Base-by-base conservation (phyloP, 2,113 vertebrate genomes). In the Misgurnus anguillicaudatus region DNA sequence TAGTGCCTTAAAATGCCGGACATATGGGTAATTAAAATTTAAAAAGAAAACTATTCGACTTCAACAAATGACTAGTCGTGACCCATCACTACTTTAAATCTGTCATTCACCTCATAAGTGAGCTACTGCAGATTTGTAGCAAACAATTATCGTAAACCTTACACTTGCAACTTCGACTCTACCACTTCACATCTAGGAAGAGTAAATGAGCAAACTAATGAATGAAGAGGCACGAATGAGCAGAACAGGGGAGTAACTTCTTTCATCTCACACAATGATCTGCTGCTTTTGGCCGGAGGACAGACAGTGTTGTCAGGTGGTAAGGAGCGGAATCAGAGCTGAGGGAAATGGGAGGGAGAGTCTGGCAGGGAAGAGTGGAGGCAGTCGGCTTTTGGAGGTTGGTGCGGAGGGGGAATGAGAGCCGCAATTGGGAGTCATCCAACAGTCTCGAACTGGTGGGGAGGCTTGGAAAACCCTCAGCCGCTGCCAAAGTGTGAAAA, bases 401-500 rank as follows among this genome's bases (percentile, higher is more conserved):
- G 88, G 92, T 90, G 24, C 24, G 93, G 89, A 88, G 89, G 89
- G 87, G 87, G 89, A 89, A 87, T 86, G 86, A 90, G 89, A 89
- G 90, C 88, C 91, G 92, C 91, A 89, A 90, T 88, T 89, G 90
- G 94, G 92, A 94, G 93, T 94, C 93, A 94, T 94, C 89, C 92
- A 86, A 86, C 89, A 84, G 90, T 93, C 92, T 91, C 79, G 66
- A 90, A 93, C 91, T 91, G 88, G 90, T 91, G 90, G 89, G 85
- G 89, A 90, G 89, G 83, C 85, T 91, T 79, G 89, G 89, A 88
- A 91, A 92, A 83, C 87, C 89, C 89, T 89, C 51, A 36, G 78
- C 85, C 90, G 89, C 89, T 90, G 93, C 91, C 88, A 82, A 78
- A 83, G 77, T 84, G 79, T 73, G 80, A 82, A 80, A 84, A 77